Conservation (phyloP, 1,140 invertebrate genomes). For the Psilanteris sp. region DNA sequence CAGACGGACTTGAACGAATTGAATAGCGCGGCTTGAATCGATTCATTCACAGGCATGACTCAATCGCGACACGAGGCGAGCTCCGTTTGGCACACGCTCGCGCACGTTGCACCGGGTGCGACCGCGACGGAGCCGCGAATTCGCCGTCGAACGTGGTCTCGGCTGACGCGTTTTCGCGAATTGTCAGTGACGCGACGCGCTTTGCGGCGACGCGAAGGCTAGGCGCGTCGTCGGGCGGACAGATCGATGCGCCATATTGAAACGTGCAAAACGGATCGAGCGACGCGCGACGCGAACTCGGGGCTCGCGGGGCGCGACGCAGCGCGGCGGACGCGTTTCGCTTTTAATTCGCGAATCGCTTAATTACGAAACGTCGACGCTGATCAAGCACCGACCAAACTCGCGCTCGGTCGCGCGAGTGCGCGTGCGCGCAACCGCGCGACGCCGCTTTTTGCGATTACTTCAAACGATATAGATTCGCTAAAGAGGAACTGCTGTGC, state of each 20-base stretch:
- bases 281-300: neutral
- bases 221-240: slow-evolving; percentile 16
- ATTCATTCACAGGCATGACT: no score
- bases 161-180: neutral
- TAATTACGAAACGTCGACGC: no score
- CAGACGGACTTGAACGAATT: no score
- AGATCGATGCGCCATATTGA: slow-evolving; percentile 38
- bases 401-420: no score
- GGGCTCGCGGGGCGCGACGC: no score
- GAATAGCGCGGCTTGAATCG: no score
- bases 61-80: no score
- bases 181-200: slow-evolving; percentile 3
- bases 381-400: no score
- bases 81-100: no score
- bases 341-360: no score
- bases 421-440: slow-evolving; percentile 20
- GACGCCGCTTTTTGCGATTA: neutral
- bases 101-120: slow-evolving; percentile 3
- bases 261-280: neutral
- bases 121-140: neutral
- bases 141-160: slow-evolving; percentile 1
- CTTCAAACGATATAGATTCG: slow-evolving; percentile 30
- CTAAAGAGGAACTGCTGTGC: slow-evolving; percentile 17
- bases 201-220: slow-evolving; percentile 1
- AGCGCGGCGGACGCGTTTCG: no score